These are phyloP conservation scores for Lycophotia porphyrea DNA, from an alignment of 2,888 invertebrate genomes.

Conservation along the genomic window DNA sequence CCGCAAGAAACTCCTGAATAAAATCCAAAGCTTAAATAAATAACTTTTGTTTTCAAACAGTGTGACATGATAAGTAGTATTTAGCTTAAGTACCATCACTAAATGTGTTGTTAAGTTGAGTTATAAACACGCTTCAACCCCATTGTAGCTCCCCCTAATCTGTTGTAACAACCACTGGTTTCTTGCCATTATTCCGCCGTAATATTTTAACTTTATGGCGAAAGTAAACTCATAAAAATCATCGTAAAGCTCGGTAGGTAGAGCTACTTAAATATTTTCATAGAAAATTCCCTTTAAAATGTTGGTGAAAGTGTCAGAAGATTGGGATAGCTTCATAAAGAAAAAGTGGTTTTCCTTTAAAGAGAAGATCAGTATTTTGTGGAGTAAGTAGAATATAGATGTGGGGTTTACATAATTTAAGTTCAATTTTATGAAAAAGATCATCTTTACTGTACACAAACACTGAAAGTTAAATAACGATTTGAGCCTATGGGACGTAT, in stretches of 20 bases:
- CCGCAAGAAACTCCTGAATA: neutral
- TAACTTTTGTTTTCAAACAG: neutral
- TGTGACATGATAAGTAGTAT: neutral
- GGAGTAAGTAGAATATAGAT: neutral
- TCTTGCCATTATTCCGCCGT: slow-evolving; percentile 25
- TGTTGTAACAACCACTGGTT: slow-evolving; percentile 42
- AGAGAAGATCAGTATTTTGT: slow-evolving; percentile 18
- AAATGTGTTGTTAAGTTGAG: slow-evolving; percentile 26
- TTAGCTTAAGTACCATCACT: neutral
- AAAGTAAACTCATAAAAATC: slow-evolving; percentile 56
- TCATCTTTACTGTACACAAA: neutral
- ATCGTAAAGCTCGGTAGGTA: slow-evolving; percentile 17
- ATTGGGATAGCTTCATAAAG: slow-evolving; percentile 40
- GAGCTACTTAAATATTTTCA: slow-evolving; percentile 26
- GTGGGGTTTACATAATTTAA: slow-evolving; percentile 12
- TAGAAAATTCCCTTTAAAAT: slow-evolving; percentile 24
- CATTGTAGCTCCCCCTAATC: slow-evolving; percentile 18
- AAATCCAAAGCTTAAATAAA: neutral
- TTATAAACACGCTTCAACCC: slow-evolving; percentile 27
- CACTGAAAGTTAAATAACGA: neutral
- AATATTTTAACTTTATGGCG: slow-evolving; percentile 55
- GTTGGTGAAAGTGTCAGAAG: slow-evolving; percentile 20
- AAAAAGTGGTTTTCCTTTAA: slow-evolving; percentile 21
- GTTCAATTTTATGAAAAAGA: neutral
- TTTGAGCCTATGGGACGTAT: neutral